Percentiles rank a stretch among this genome's conserved stretches.
These are phyloP conservation scores for Gryon sp. DNA, from an alignment of 1,140 invertebrate species.

Conservation along the genomic window DNA sequence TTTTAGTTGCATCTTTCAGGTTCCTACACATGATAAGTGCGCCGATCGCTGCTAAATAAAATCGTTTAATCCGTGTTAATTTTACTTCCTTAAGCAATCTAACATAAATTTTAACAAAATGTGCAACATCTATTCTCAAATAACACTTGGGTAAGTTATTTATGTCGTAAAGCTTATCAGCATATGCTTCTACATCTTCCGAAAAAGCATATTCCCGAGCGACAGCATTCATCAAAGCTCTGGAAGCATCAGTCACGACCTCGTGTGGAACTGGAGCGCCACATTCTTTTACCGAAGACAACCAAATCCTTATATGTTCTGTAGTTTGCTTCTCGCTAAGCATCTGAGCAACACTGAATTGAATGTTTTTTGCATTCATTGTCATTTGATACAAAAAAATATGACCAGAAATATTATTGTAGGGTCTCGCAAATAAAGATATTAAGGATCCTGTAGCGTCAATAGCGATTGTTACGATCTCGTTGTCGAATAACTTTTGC, in stretches of 20 bases:
- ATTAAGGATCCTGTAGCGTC: background rate
- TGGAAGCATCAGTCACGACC: background rate
- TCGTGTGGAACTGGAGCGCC: background rate
- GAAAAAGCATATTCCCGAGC: background rate
- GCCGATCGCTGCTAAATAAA: background rate
- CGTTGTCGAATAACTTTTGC: background rate
- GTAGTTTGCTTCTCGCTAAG: background rate
- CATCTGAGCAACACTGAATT: background rate
- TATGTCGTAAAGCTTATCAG: background rate
- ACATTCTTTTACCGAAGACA: background rate
- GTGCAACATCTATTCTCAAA: too few relatives aligned
- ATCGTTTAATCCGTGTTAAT: background rate
- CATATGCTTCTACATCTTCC: background rate
- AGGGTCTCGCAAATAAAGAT: background rate
- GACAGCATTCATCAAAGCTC: background rate
- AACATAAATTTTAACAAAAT: too few relatives aligned
- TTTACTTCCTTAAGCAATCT: too few relatives aligned
- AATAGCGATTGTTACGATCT: background rate
- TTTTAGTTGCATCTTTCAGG: background rate
- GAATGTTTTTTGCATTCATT: background rate
- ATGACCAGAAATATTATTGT: background rate
- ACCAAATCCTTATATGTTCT: background rate
- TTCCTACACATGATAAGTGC: background rate
- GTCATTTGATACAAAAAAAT: conserved; percentile 2
- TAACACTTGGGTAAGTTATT: too few relatives aligned